Conservation (phyloP, 2,888 invertebrate genomes). For the Rhabditoides inermis region DNA sequence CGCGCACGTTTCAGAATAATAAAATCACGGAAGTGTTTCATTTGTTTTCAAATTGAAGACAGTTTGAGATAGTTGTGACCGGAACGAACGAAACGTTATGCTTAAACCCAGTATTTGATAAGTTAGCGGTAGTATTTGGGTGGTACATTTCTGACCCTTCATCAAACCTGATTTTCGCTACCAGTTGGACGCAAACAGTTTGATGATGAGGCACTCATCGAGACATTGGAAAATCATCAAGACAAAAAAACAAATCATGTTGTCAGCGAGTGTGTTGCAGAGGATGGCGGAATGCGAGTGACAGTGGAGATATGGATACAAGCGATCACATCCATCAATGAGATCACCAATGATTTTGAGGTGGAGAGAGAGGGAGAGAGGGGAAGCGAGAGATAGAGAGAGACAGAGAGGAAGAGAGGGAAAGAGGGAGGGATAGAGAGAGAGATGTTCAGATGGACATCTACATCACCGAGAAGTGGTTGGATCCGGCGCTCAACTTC, state of each 20-base stretch:
- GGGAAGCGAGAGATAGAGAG: background rate
- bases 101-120: too few species aligned
- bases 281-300: constrained; percentile 46
- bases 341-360: constrained; percentile 52
- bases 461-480: constrained; percentile 52
- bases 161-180: background rate
- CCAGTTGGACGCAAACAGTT: background rate
- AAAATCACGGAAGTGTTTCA: too few species aligned
- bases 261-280: constrained; percentile 13
- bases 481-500: constrained; percentile 45
- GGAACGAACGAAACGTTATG: too few species aligned
- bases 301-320: constrained; percentile 52
- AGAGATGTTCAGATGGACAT: constrained; percentile 44
- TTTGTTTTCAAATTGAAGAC: too few species aligned
- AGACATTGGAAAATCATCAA: too few species aligned
- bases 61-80: too few species aligned
- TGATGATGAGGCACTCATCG: too few species aligned
- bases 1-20: too few species aligned
- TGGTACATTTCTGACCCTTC: background rate
- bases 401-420: background rate
- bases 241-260: background rate
- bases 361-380: constrained; percentile 9
- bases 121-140: background rate
- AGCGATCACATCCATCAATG: constrained; percentile 50
- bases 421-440: background rate